Percentiles rank a stretch among this genome's conserved stretches.
These are phyloP conservation scores for Iguana delicatissima DNA, from an alignment of 2,797 vertebrate species.

Conservation along the genomic window DNA sequence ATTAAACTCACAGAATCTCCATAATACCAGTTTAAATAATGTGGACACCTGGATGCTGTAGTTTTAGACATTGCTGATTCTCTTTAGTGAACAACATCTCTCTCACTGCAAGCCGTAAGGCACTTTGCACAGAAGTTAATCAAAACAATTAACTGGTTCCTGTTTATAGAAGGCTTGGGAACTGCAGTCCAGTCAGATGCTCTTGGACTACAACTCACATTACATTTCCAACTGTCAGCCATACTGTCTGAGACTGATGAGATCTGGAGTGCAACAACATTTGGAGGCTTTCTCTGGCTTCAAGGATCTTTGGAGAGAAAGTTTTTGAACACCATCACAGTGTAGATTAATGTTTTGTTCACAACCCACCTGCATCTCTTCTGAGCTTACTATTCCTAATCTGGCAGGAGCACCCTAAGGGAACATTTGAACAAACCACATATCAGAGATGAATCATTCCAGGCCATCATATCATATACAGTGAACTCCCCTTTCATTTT, in stretches of 20 bases:
- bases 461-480: not conserved
- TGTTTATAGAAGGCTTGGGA: not conserved
- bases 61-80: too few relatives aligned
- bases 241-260: not conserved
- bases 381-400: constrained; percentile 70
- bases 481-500: not conserved
- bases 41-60: not conserved
- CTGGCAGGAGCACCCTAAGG: constrained; percentile 48
- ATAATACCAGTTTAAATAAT: not conserved
- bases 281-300: not conserved
- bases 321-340: not conserved
- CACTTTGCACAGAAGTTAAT: too few relatives aligned
- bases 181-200: not conserved
- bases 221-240: too few relatives aligned
- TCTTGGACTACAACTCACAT: not conserved
- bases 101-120: too few relatives aligned
- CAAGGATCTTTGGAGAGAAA: not conserved
- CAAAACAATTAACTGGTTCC: not conserved
- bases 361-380: constrained; percentile 70
- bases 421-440: not conserved
- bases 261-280: too few relatives aligned
- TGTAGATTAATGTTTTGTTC: not conserved
- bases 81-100: not conserved
- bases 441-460: not conserved
- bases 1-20: not conserved